These are phyloP conservation scores for Andrena cerasifolii DNA, from an alignment of 1,140 invertebrate genomes.

Conservation along the genomic window DNA sequence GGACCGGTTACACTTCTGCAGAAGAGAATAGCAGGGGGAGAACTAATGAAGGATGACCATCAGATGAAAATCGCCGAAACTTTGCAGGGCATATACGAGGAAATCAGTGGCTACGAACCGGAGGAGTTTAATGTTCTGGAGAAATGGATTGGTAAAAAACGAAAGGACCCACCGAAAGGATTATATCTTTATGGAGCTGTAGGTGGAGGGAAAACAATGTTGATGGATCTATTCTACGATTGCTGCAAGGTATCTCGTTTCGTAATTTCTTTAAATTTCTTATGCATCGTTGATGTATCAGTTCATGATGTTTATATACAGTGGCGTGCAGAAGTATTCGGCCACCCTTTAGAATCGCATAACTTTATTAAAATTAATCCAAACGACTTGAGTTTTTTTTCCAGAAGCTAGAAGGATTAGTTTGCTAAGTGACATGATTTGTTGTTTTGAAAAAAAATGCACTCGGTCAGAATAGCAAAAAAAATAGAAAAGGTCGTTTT, in stretches of 20 bases:
- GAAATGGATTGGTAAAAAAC: slow-evolving; percentile 78
- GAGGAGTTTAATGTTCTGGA: slow-evolving; percentile 76
- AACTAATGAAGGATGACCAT: slow-evolving; percentile 86
- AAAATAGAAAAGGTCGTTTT: too few relatives aligned
- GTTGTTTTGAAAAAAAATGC: too few relatives aligned
- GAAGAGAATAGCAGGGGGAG: slow-evolving; percentile 84
- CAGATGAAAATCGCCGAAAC: slow-evolving; percentile 87
- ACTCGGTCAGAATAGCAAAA: too few relatives aligned
- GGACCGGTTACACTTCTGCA: slow-evolving; percentile 83
- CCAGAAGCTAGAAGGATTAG: too few relatives aligned
- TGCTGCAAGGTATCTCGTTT: slow-evolving; percentile 84
- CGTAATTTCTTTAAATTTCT: slow-evolving; percentile 50
- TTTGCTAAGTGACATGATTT: too few relatives aligned
- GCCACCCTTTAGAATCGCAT: too few relatives aligned
- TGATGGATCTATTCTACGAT: slow-evolving; percentile 99
- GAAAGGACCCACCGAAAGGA: slow-evolving; percentile 86
- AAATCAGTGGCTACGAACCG: slow-evolving; percentile 85
- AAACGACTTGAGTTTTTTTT: too few relatives aligned
- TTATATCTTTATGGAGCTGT: slow-evolving; percentile 93
- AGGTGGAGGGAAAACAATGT: slow-evolving; percentile 98
- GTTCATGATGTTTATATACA: too few relatives aligned
- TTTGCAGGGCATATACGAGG: slow-evolving; percentile 87
- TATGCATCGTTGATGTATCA: slow-evolving; percentile 45
- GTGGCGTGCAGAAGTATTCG: too few relatives aligned
- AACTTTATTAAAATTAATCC: too few relatives aligned